Conservation (phyloP, 2,888 invertebrate species). For the Drosophila borborema region DNA sequence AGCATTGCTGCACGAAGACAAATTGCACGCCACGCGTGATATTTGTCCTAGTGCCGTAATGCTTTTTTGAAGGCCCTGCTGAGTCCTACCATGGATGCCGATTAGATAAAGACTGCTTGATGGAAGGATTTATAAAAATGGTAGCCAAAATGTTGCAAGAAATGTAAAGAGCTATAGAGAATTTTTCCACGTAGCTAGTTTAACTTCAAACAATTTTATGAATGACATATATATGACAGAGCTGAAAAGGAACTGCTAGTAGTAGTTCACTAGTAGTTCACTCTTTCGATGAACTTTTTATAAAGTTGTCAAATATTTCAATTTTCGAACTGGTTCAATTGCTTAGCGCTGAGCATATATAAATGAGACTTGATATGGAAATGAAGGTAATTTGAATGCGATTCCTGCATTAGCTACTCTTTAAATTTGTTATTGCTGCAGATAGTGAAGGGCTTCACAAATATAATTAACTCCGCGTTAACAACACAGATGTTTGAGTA, state of each 20-base stretch:
- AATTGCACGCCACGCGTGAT: not conserved
- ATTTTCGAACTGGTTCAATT: not conserved
- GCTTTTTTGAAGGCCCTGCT: slow-evolving; percentile 1
- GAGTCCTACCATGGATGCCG: slow-evolving; percentile 1
- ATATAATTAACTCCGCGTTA: no score
- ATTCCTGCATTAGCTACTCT: no score
- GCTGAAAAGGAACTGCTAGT: not conserved
- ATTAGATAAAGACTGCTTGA: not conserved
- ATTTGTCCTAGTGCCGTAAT: not conserved
- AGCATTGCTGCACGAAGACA: not conserved
- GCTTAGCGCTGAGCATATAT: no score
- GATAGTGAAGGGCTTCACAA: no score
- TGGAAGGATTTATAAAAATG: not conserved
- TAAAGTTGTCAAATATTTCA: not conserved
- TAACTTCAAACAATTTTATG: not conserved
- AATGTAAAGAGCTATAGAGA: not conserved
- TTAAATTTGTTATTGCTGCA: not conserved
- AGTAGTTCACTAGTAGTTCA: not conserved
- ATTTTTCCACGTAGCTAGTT: not conserved
- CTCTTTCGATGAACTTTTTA: not conserved
- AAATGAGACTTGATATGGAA: not conserved
- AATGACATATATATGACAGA: not conserved
- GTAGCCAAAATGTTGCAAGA: not conserved
- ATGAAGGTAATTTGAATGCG: no score
- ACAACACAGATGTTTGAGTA: no score